phyloP scores from a whole-genome alignment of 1,140 invertebrate genomes.

The Drosophila triauraria region DNA sequence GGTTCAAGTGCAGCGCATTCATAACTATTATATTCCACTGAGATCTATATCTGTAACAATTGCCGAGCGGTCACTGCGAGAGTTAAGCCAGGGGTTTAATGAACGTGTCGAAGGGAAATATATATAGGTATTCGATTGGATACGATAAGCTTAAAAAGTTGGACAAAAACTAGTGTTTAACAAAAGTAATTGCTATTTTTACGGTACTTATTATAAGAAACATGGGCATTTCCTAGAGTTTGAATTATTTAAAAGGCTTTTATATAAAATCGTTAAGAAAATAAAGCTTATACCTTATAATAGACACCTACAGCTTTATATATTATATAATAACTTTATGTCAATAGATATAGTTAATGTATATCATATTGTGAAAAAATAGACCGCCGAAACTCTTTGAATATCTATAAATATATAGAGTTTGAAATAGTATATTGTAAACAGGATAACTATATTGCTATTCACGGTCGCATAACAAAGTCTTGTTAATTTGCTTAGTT shows the following conservation, averaged over 20 bases:
- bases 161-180: conserved; percentile 8
- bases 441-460: too few species aligned
- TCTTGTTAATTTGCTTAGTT: too few species aligned
- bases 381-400: too few species aligned
- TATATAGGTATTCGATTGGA: neutral
- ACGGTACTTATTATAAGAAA: neutral
- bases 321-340: neutral
- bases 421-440: too few species aligned
- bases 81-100: conserved; percentile 26
- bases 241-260: too few species aligned
- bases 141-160: neutral
- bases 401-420: too few species aligned
- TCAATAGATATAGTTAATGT: too few species aligned
- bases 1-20: conserved; percentile 79
- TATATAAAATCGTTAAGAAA: neutral
- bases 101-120: conserved; percentile 17
- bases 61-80: conserved; percentile 30
- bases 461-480: neutral
- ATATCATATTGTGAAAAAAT: too few species aligned
- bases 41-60: conserved; percentile 35
- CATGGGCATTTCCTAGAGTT: neutral
- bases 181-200: conserved; percentile 6
- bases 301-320: neutral
- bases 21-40: conserved; percentile 19
- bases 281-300: neutral